Evolutionary conservation across 92 coral and sea anemone genomes (phyloP).

Genomic region (Zoanthus sansibaricus): DNA sequence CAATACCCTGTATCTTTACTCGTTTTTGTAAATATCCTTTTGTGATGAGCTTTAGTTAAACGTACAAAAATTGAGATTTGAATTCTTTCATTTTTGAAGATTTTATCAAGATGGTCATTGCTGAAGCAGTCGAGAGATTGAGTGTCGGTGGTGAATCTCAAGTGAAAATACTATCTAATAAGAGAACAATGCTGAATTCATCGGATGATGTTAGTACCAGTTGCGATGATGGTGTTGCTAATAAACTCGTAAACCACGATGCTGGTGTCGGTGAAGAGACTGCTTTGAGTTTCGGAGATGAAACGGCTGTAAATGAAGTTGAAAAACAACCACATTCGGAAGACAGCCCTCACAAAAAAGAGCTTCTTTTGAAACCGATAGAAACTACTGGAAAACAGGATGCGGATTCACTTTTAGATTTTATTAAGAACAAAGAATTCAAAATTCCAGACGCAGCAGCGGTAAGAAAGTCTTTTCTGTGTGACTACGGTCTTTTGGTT

Average conservation of each 20-base stretch:
- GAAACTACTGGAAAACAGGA: background rate
- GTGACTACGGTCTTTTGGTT: background rate
- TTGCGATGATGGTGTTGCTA: background rate
- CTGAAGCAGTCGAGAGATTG: constrained; percentile 3
- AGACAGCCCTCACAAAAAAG: background rate
- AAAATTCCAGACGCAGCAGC: background rate
- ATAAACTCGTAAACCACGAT: background rate
- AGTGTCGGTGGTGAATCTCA: background rate
- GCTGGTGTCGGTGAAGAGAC: background rate
- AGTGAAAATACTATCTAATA: background rate
- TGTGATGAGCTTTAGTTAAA: too few species aligned
- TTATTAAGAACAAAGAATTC: background rate
- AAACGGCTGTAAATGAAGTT: background rate
- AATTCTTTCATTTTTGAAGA: constrained; percentile 18
- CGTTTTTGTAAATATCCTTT: too few species aligned
- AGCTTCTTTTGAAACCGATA: background rate
- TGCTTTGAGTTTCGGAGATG: background rate
- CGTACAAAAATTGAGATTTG: background rate
- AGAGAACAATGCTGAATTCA: background rate
- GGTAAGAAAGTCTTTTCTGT: background rate
- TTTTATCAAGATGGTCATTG: background rate
- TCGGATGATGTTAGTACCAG: background rate
- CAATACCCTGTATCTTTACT: too few species aligned
- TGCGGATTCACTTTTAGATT: background rate
- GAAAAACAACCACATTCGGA: background rate